Evolutionary conservation across 1,140 invertebrate species (phyloP).

Genomic region (Nomia melanderi): DNA sequence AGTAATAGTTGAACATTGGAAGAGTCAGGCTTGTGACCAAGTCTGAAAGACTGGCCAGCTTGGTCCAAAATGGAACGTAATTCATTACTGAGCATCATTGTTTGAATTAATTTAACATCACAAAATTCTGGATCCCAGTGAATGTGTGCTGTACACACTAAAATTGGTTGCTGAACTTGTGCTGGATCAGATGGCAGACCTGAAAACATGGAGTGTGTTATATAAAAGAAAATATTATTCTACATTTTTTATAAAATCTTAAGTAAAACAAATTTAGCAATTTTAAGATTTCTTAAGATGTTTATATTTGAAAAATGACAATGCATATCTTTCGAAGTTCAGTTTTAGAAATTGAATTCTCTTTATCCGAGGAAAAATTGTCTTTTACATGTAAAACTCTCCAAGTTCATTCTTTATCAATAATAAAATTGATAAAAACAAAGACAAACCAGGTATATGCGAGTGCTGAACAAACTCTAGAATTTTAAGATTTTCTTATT

Average conservation of each 20-base stretch:
- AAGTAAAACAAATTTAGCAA: background rate
- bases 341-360: too few relatives aligned
- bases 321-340: too few relatives aligned
- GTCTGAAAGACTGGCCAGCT: constrained; percentile 85
- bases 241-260: background rate
- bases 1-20: constrained; percentile 95
- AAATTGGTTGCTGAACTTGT: constrained; percentile 90
- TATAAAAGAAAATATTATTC: background rate
- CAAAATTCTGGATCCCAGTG: constrained; percentile 99
- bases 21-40: constrained; percentile 85
- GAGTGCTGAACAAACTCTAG: too few relatives aligned
- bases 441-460: too few relatives aligned
- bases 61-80: constrained; percentile 91
- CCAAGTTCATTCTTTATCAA: too few relatives aligned
- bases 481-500: too few relatives aligned
- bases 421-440: too few relatives aligned
- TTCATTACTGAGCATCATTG: constrained; percentile 99
- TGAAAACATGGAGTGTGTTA: constrained; percentile 63
- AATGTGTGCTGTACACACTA: constrained; percentile 99
- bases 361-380: too few relatives aligned
- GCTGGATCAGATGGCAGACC: constrained; percentile 88
- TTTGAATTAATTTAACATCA: constrained; percentile 99
- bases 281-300: too few relatives aligned
- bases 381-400: too few relatives aligned
- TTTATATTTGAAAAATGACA: too few relatives aligned